A percentile compares a stretch with the other conserved stretches of the same genome.
Evolutionary conservation across 2,113 vertebrate species (phyloP).

Genomic region (Sylvia atricapilla): DNA sequence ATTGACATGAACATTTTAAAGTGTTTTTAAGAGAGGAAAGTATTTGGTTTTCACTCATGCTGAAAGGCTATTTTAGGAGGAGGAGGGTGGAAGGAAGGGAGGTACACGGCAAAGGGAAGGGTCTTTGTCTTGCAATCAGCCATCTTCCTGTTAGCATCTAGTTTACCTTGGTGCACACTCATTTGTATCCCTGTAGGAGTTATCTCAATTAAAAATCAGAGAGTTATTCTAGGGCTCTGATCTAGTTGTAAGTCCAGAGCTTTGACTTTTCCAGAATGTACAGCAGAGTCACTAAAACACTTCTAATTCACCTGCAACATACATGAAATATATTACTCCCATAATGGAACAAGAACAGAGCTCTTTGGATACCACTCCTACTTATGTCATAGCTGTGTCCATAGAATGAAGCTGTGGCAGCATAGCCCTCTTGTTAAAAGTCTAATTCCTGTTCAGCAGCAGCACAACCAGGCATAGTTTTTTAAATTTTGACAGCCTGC

Average conservation of each 20-base stretch:
- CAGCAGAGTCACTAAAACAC: not conserved
- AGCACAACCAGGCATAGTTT: not conserved
- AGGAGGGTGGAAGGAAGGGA: conserved; percentile 62
- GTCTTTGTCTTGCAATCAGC: conserved; percentile 53
- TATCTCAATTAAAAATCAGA: not conserved
- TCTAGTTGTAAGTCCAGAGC: not conserved
- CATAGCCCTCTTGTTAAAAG: not conserved
- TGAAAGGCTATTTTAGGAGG: conserved; percentile 30
- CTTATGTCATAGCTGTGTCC: not conserved
- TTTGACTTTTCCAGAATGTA: not conserved
- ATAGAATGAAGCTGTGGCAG: not conserved
- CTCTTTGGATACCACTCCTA: not conserved
- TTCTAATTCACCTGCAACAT: not conserved
- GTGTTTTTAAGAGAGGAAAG: not conserved
- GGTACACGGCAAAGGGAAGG: conserved; percentile 18
- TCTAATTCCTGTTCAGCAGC: not conserved
- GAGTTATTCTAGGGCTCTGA: not conserved
- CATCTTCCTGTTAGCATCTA: conserved; percentile 48
- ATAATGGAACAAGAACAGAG: not conserved
- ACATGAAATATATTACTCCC: not conserved
- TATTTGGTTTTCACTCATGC: not conserved
- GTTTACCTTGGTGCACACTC: not conserved
- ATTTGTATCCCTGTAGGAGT: not conserved
- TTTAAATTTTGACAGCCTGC: not conserved
- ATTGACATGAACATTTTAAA: not conserved